Evolutionary conservation across 2,888 invertebrate species (phyloP), one percentile per base, ranked within the genome.

Genomic region (Arrhopalites spinosus): DNA sequence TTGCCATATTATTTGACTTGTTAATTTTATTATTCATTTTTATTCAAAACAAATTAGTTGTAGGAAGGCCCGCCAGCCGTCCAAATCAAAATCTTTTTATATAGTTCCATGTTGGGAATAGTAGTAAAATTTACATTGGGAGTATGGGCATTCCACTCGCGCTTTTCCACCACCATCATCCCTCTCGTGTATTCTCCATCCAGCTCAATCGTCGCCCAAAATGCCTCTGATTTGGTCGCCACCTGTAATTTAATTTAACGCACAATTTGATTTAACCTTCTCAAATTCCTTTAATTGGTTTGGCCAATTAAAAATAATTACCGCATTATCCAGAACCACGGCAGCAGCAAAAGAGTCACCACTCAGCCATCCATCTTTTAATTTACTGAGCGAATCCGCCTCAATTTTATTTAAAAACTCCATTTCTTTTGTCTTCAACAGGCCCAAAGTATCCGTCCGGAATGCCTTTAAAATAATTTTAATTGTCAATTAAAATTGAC

Each of bases 51-150:
- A n/a, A 36, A 36, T 7, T 36, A 36, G 3, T 36, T 7, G 36
- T 36, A 36, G 11, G 36, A 11, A 36, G 36, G 36, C 11, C 36
- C 36, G 3, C 36, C 36, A n/a, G 86, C 86, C n/a, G 86, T 85
- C 84, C 86, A 86, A 59, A 87, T 83, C 68, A 87, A 83, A 75
- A 88, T 84, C 68, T 86, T 82, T 82, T 88, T 87, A 78, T 88
- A 88, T 63, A 86, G 84, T 72, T 87, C 86, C 1, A 84, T 84
- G 81, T 89, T 85, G 8, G 89, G 83, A 63, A 86, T 83, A 79
- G 87, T 86, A 75, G 88, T 85, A 23, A 53, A 20, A 20, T 88
- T 79, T 36, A 81, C 85, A 83, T 88, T 88, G 0, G 85, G 84
- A 76, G 84, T 78, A 56, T 85, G 84, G 7, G 81, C 81, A 8